Evolutionary conservation across 2,113 vertebrate species (phyloP), one percentile per base, ranked within the genome.

Genomic region (Oncorhynchus tshawytscha): DNA sequence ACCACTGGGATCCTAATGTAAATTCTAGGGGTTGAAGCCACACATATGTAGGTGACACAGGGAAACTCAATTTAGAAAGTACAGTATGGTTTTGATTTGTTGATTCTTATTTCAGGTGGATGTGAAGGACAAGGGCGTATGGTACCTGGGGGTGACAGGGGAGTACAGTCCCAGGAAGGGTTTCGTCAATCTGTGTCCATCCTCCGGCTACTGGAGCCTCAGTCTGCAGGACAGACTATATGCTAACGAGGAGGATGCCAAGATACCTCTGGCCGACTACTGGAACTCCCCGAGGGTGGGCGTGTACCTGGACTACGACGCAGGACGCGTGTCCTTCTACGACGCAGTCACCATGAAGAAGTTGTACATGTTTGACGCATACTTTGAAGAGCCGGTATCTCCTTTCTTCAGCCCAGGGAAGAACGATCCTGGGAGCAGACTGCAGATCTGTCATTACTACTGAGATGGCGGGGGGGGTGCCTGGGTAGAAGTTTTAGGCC

Each of bases 381-480:
- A 89, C 86, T 94, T 94, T 45, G 88, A 90, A 0, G 91, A 92
- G 79, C 92, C 93, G 0, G 92, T 94, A 25, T 92, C 82, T 13
- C 93, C 94, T 3, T 94, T 94, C 84, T 94, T 94, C 82, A 94
- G 94, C 84, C 94, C 94, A 0, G 94, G 94, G 39, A 94, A 94
- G 82, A 92, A 94, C 15, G 92, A 94, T 39, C 91, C 92, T 0
- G 88, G 92, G 73, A 92, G 92, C 89, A 73, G 92, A 67, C 78
- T 94, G 70, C 91, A 94, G 76, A 92, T 94, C 59, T 94, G 94
- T 77, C 93, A 94, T 82, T 94, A 93, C 78, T 93, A 94, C 82
- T 94, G 80, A 94, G 59, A 31, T 6, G 18, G 34, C 3, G 16
- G 29, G 2, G 31, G 31, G 3, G 49, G 27, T 3, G 27, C 27